A percentile compares a stretch with the other conserved stretches of the same genome.
Evolutionary conservation across 2,888 invertebrate genomes (phyloP).

Genomic region (Lypha dubia): DNA sequence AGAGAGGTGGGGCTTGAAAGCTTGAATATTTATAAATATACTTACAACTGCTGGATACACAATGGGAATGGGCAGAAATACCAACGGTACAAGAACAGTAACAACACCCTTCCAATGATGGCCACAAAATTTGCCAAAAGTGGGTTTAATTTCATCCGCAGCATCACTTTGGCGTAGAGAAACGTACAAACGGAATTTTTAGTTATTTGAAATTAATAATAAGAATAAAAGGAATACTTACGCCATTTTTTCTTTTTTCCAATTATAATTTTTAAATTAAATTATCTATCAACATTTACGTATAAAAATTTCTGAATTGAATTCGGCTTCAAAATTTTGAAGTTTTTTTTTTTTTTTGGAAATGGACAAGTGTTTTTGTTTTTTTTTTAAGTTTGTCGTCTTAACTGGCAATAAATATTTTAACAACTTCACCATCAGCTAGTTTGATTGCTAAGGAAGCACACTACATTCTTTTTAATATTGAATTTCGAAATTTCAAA

Average conservation of each 20-base stretch:
- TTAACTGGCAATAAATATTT: too few species aligned
- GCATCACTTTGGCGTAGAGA: constrained; percentile 22
- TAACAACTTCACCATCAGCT: too few species aligned
- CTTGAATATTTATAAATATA: neutral
- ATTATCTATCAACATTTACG: constrained; percentile 10
- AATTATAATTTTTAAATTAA: constrained; percentile 8
- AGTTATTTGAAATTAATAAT: neutral
- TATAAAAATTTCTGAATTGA: neutral
- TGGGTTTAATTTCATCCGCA: constrained; percentile 41
- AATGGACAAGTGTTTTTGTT: neutral
- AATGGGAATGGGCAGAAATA: constrained; percentile 84
- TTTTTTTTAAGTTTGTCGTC: neutral
- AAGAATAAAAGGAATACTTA: constrained; percentile 35
- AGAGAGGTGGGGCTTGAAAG: neutral
- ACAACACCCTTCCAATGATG: constrained; percentile 89
- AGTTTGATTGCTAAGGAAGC: too few species aligned
- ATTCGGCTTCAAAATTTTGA: constrained; percentile 5
- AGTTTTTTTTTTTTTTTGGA: neutral
- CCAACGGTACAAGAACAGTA: constrained; percentile 87
- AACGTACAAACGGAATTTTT: neutral
- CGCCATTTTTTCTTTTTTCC: constrained; percentile 48
- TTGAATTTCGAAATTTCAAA: neutral
- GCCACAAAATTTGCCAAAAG: constrained; percentile 82
- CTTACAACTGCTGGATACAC: constrained; percentile 57
- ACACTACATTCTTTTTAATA: too few species aligned